Evolutionary conservation across 2,888 invertebrate genomes (phyloP), one percentile per base, ranked within the genome.

Genomic region (Perizoma affinitatum): DNA sequence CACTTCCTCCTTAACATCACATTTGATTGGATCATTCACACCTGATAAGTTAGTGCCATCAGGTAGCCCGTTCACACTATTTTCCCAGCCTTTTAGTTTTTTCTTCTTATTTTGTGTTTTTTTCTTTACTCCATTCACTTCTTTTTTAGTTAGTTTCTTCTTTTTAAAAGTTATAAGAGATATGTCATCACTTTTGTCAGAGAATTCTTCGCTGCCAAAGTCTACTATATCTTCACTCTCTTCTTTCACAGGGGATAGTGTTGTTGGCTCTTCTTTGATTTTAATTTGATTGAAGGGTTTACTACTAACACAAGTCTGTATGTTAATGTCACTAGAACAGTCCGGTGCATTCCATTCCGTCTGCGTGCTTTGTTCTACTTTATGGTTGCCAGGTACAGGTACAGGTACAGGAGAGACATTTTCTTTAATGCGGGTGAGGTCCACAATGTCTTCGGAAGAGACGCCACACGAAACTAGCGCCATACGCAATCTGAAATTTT

Each of bases 121-220:
- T 44, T 79, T 83, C 22, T 71, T 67, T 2, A 65, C 63, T 34
- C 76, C 78, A 58, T 84, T 82, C 0, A 68, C 42, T n/a, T 71
- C 65, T 46, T 75, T 77, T 60, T 78, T 79, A 41, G 55, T 65
- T 35, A 72, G 79, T 64, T 86, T 87, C 60, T 80, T 79, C 63
- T 82, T 84, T 66, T 87, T 86, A 3, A 88, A 72, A 6, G 76
- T 75, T 42, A 83, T 78, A 1, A 90, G 75, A 0, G 86, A 80
- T 47, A 88, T 71, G 57, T 91, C 86, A 41, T 85, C 84, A 49
- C 90, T 90, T 43, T 79, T 78, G 36, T 88, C 89, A 0, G 90
- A 89, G 0, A 74, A 78, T 4, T 70, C 53, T 35, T 72, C 51
- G 38, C 74, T 65, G 5, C 66, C 66, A 5, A 64, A 60, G 34